These are phyloP conservation scores for Geotrupes spiniger DNA, from an alignment of 2,888 invertebrate species.

Conservation along the genomic window DNA sequence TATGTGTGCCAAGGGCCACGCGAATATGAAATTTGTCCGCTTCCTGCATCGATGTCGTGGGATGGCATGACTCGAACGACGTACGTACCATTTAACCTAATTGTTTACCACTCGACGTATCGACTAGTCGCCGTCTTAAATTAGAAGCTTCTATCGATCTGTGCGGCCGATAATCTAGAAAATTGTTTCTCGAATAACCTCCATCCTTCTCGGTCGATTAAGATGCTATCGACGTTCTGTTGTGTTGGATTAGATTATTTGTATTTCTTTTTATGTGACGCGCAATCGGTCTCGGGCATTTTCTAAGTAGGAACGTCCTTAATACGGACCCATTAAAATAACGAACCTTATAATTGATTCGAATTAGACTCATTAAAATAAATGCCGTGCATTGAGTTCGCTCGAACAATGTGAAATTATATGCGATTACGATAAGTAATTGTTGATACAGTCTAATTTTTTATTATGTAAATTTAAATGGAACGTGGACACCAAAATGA, in stretches of 20 bases:
- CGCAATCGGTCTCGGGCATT: background rate
- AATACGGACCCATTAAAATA: conserved; percentile 38
- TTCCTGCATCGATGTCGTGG: background rate
- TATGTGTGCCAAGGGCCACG: conserved; percentile 19
- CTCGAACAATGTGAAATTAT: conserved; percentile 27
- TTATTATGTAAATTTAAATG: background rate
- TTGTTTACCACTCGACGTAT: no score
- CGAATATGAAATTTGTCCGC: background rate
- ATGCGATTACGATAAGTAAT: background rate
- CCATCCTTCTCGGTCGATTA: no score
- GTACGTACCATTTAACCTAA: background rate
- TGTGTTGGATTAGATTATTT: no score
- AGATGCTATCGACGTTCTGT: no score
- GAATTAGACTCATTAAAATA: conserved; percentile 42
- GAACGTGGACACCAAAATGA: background rate
- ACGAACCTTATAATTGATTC: conserved; percentile 38
- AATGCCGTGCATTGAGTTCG: conserved; percentile 31
- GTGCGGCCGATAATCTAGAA: no score
- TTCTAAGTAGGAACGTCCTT: conserved; percentile 25
- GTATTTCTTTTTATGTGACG: conserved; percentile 9
- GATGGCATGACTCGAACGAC: background rate
- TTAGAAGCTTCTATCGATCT: no score
- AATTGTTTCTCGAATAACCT: no score
- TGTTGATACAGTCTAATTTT: background rate
- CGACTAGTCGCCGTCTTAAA: no score